Conservation (phyloP, 2,888 invertebrate genomes). For the Patella pellucida region DNA sequence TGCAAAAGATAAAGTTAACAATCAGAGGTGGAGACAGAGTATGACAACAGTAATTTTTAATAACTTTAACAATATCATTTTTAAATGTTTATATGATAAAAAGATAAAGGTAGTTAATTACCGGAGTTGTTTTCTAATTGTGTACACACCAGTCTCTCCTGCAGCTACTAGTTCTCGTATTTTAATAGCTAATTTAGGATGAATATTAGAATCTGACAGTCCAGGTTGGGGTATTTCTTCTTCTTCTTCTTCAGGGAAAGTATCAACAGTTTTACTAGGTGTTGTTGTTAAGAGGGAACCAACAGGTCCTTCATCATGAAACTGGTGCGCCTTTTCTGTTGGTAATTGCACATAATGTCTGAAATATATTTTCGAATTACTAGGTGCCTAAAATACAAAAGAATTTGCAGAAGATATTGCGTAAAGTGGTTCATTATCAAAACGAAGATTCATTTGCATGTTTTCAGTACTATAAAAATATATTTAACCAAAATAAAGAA, state of each 20-base stretch:
- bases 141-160: conserved; percentile 66
- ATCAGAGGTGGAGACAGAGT: no score
- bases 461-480: not conserved
- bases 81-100: not conserved
- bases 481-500: not conserved
- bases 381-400: not conserved
- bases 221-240: conserved; percentile 17
- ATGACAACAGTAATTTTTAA: no score
- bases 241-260: conserved; percentile 5
- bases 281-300: not conserved
- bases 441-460: not conserved
- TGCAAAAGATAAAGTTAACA: no score
- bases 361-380: conserved; percentile 5
- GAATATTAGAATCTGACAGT: conserved; percentile 46
- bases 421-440: no score
- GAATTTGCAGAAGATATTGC: not conserved
- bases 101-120: conserved; percentile 30
- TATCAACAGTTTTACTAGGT: not conserved
- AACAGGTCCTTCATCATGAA: conserved; percentile 51
- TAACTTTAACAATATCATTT: no score
- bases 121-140: conserved; percentile 67
- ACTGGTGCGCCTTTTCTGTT: conserved; percentile 68
- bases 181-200: conserved; percentile 64
- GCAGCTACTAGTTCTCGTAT: conserved; percentile 65
- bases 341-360: conserved; percentile 71